These are phyloP conservation scores for Melipona bicolor DNA, from an alignment of 2,888 invertebrate genomes.

Conservation along the genomic window DNA sequence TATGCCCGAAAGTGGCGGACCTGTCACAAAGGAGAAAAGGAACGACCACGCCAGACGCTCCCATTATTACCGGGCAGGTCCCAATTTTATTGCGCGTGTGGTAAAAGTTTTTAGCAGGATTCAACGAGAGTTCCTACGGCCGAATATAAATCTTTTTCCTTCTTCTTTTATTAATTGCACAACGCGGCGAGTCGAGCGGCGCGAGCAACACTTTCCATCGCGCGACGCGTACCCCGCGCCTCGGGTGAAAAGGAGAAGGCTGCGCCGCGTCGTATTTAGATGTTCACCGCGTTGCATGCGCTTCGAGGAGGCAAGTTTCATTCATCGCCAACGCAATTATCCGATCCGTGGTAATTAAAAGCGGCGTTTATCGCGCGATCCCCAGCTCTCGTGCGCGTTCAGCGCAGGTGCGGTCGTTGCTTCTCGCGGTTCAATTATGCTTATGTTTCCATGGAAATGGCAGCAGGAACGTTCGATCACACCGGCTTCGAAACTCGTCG, in stretches of 20 bases:
- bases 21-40: conserved; percentile 64
- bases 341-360: conserved; percentile 22
- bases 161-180: conserved; percentile 5
- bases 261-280: not conserved
- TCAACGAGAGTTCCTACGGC: not conserved
- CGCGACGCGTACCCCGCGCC: not conserved
- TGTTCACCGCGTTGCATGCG: not conserved
- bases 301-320: conserved; percentile 13
- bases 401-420: not conserved
- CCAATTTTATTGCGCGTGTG: conserved; percentile 48
- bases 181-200: not conserved
- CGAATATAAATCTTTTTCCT: conserved; percentile 8
- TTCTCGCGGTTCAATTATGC: conserved; percentile 37
- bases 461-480: not conserved
- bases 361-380: conserved; percentile 17
- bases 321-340: conserved; percentile 39
- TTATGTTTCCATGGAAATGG: not conserved
- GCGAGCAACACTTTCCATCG: conserved; percentile 4
- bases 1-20: conserved; percentile 12
- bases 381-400: not conserved
- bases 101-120: conserved; percentile 41
- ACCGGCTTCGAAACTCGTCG: not conserved
- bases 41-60: conserved; percentile 11
- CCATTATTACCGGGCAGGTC: conserved; percentile 41
- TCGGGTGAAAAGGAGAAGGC: not conserved